These are phyloP conservation scores for Zaprionus kolodkinae DNA, from an alignment of 1,140 invertebrate species.

Conservation along the genomic window DNA sequence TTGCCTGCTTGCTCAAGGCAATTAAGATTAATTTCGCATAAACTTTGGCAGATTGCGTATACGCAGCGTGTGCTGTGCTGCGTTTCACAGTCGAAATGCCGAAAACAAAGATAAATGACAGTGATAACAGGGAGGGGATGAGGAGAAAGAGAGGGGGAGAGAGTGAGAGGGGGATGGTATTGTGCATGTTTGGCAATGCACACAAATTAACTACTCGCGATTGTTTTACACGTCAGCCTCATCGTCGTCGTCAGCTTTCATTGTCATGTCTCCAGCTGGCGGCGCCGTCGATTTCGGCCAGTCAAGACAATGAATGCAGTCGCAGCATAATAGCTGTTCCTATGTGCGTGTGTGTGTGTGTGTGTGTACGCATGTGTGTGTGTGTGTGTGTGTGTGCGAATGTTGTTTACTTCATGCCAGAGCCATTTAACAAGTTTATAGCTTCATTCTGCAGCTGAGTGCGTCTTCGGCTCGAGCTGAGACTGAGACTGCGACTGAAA, in stretches of 20 bases:
- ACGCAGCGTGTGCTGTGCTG: constrained; percentile 38
- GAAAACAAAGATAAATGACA: constrained; percentile 9
- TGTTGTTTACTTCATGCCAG: constrained; percentile 54
- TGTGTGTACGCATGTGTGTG: constrained; percentile 10
- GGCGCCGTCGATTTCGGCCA: constrained; percentile 24
- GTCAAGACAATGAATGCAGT: constrained; percentile 46
- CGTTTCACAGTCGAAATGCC: constrained; percentile 7
- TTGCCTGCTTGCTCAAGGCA: constrained; percentile 31
- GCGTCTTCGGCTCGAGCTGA: constrained; percentile 45
- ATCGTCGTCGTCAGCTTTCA: constrained; percentile 20
- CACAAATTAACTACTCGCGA: constrained; percentile 73
- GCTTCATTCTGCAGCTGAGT: constrained; percentile 57
- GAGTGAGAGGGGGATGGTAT: neutral
- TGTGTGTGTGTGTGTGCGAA: neutral
- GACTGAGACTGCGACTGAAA: constrained; percentile 49
- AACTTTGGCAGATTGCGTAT: constrained; percentile 65
- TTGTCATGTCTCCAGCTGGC: constrained; percentile 14
- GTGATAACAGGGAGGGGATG: neutral
- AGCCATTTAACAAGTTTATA: constrained; percentile 62
- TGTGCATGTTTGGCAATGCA: constrained; percentile 40
- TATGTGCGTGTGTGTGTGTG: neutral
- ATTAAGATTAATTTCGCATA: constrained; percentile 75
- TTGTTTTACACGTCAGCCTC: constrained; percentile 69
- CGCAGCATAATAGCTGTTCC: constrained; percentile 24
- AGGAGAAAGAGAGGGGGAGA: neutral